Conservation (phyloP, 2,888 invertebrate species). For the Parnassius mnemosyne region DNA sequence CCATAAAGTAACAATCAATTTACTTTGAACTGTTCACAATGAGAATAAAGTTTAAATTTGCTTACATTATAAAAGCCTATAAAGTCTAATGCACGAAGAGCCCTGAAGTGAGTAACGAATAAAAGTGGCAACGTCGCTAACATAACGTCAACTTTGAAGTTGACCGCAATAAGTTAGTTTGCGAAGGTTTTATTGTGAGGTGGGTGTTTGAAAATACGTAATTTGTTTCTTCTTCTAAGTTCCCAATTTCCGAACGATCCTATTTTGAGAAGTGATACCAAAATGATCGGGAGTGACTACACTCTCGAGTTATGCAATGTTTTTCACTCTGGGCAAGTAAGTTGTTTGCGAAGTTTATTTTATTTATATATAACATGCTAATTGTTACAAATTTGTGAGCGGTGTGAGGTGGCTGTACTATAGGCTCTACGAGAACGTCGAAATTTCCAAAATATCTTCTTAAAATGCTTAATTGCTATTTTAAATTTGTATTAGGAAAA, state of each 20-base stretch:
- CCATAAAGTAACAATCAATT: constrained; percentile 1
- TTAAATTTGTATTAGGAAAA: too few relatives aligned
- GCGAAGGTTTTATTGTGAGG: constrained; percentile 35
- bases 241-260: constrained; percentile 34
- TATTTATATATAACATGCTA: neutral
- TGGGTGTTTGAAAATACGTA: constrained; percentile 46
- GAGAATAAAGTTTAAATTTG: constrained; percentile 31
- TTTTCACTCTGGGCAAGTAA: constrained; percentile 93
- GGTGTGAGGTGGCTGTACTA: too few relatives aligned
- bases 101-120: constrained; percentile 52
- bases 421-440: too few relatives aligned
- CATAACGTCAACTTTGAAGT: constrained; percentile 53
- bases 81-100: constrained; percentile 49
- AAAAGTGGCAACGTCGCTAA: constrained; percentile 63
- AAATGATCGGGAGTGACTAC: constrained; percentile 91
- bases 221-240: constrained; percentile 36
- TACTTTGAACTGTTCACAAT: constrained; percentile 13
- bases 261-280: constrained; percentile 34
- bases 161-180: constrained; percentile 54
- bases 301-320: constrained; percentile 93
- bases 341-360: constrained; percentile 34
- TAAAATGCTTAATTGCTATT: too few relatives aligned
- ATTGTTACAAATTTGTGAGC: neutral
- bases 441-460: too few relatives aligned
- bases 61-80: constrained; percentile 24